Base-by-base conservation (phyloP, 1,140 invertebrate species). In the Drosophila repleta region DNA sequence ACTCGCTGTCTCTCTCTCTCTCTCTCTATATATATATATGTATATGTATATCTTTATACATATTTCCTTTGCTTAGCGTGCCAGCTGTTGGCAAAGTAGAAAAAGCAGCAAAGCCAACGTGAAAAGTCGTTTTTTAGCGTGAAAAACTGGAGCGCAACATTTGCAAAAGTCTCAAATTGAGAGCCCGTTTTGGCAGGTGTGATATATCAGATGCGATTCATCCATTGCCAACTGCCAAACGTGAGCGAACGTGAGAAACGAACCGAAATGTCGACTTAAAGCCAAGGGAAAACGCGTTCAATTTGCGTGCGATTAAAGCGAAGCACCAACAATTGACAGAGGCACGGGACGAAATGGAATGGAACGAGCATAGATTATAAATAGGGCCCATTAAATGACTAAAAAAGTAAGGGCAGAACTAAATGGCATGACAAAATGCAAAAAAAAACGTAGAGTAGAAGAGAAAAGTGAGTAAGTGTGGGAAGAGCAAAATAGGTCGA, bases 91-190 rank as follows among this genome's bases (percentile, higher is more conserved):
- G 41, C 51, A 62, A 43, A 43, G 41, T 43, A 46, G 20, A 18
- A 53, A 41, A 20, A 57, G 24, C 35, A 39, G 15, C 13, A n/a
- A 29, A 53, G 51, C 13, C 20, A 29, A 49, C 32, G 20, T 32
- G 43, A 60, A 55, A 60, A 52, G 37, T 35, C 58, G 55, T 35
- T 39, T 76, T 79, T 76, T 48, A 43, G 13, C 32, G 24, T 15
- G 51, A 61, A 74, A 83, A 79, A 76, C 60, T 79, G 46, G 63
- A 83, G 63, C 63, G 61, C 63, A 79, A 69, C 53, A 82, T 69
- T 69, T 55, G 77, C 74, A 78, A 24, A 78, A 24, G 55, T 62
- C 61, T 66, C 43, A 41, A 61, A 60, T 60, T 66, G 39, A 10
- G 56, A 10, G n/a, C 35, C 6, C 35, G 37, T 45, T 69, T 62